phyloP scores from a whole-genome alignment of 1,140 invertebrate species.

The Zaprionus kolodkinae region DNA sequence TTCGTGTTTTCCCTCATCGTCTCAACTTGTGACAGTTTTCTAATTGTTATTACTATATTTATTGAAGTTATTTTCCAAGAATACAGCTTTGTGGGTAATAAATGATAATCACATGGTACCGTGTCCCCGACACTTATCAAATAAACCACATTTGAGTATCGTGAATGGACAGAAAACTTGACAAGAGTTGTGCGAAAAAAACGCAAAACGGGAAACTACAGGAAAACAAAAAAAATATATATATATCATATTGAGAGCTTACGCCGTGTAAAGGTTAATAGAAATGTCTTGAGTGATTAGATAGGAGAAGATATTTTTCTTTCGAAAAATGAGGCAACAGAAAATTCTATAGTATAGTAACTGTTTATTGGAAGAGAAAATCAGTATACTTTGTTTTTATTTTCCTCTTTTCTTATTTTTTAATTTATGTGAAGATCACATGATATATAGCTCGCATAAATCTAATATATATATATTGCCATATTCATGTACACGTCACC shows the following conservation, averaged over 20 bases:
- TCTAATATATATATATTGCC: neutral
- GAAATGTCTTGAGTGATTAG: neutral
- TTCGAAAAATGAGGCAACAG: neutral
- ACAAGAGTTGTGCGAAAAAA: constrained; percentile 3
- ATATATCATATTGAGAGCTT: no score
- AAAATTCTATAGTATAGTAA: neutral
- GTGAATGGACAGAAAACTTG: constrained; percentile 21
- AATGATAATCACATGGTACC: constrained; percentile 40
- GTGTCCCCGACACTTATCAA: constrained; percentile 16
- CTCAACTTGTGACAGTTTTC: constrained; percentile 57
- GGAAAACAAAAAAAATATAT: no score
- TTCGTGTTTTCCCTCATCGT: constrained; percentile 9
- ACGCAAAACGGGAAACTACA: constrained; percentile 15
- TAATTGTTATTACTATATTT: constrained; percentile 60
- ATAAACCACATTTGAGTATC: constrained; percentile 17
- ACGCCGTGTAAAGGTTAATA: constrained; percentile 7
- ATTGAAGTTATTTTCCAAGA: constrained; percentile 36
- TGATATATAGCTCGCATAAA: no score
- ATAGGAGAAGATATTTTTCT: neutral
- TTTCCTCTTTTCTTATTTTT: no score
- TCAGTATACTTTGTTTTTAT: no score
- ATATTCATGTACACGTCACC: neutral
- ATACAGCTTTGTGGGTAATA: constrained; percentile 33
- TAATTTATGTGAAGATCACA: no score
- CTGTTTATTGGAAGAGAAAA: neutral